These are phyloP conservation scores for Stenichneumon culpator DNA, from an alignment of 2,888 invertebrate species.

Conservation along the genomic window DNA sequence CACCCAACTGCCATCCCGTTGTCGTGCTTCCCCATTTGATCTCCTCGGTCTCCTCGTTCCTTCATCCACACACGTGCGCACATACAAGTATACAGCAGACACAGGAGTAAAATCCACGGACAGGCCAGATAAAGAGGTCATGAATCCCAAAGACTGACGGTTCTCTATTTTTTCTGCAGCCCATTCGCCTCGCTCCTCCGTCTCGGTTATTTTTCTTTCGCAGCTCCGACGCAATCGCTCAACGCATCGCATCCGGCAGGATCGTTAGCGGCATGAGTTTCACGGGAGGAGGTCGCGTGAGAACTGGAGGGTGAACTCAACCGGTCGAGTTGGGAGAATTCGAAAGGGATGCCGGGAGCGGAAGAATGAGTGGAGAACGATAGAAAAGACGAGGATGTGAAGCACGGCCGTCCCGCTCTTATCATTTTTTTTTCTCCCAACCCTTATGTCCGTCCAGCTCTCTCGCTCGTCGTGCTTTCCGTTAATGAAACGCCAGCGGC, in stretches of 20 bases:
- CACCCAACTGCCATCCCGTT: not conserved
- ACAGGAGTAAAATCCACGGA: conserved; percentile 29
- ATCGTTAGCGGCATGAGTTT: conserved; percentile 49
- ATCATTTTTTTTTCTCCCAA: not conserved
- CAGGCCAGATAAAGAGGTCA: conserved; percentile 11
- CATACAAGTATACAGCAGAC: not conserved
- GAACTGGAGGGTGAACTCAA: conserved; percentile 12
- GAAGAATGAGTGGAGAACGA: not conserved
- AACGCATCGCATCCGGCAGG: conserved; percentile 38
- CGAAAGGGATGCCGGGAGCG: conserved; percentile 7
- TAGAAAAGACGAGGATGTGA: not conserved
- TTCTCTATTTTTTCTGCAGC: conserved; percentile 4
- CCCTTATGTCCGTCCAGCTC: conserved; percentile 12
- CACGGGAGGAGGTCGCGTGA: not conserved
- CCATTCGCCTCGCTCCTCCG: not conserved
- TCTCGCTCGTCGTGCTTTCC: conserved; percentile 15
- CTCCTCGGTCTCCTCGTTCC: conserved; percentile 10
- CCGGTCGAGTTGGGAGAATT: not conserved
- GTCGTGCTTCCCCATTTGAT: conserved; percentile 34
- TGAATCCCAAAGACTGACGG: conserved; percentile 16
- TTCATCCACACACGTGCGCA: not conserved
- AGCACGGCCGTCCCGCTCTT: not conserved
- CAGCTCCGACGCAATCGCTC: conserved; percentile 27
- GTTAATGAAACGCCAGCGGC: conserved; percentile 60
- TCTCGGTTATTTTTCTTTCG: conserved; percentile 16